phyloP scores from a whole-genome alignment of 2,797 vertebrate species.

The Phataginus tetradactyla region DNA sequence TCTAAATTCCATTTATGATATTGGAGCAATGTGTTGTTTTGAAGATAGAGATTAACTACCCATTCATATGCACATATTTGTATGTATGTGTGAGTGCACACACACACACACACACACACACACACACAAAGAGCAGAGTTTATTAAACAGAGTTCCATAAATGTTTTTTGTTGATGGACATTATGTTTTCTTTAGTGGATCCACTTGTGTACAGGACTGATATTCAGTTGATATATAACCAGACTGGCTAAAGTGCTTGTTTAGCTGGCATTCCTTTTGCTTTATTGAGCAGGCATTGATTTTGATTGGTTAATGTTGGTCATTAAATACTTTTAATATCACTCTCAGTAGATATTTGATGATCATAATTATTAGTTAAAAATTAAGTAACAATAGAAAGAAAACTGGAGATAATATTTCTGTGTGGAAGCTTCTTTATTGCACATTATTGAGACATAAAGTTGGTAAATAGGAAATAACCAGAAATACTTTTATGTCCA shows the following conservation, averaged over 20 bases:
- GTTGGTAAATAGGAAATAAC: not conserved
- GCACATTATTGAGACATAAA: not conserved
- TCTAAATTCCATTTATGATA: not conserved
- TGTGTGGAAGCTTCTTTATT: not conserved
- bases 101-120: not conserved
- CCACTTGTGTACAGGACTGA: not conserved
- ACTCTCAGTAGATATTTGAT: not conserved
- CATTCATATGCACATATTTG: not conserved
- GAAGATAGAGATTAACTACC: not conserved
- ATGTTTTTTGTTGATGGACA: not conserved
- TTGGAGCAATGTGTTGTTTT: not conserved
- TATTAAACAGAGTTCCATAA: not conserved
- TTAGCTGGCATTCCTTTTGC: not conserved
- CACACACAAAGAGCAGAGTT: not conserved
- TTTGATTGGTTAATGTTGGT: not conserved
- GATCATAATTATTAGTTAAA: not conserved
- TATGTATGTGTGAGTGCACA: not conserved
- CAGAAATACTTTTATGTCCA: not conserved
- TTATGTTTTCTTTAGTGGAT: not conserved
- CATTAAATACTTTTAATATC: not conserved
- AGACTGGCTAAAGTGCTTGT: not conserved
- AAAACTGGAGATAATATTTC: not conserved
- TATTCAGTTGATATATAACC: not conserved
- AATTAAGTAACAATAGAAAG: not conserved
- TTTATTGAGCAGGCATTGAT: not conserved